phyloP scores from a whole-genome alignment of 2,113 vertebrate species.

The Odobenus rosmarus region DNA sequence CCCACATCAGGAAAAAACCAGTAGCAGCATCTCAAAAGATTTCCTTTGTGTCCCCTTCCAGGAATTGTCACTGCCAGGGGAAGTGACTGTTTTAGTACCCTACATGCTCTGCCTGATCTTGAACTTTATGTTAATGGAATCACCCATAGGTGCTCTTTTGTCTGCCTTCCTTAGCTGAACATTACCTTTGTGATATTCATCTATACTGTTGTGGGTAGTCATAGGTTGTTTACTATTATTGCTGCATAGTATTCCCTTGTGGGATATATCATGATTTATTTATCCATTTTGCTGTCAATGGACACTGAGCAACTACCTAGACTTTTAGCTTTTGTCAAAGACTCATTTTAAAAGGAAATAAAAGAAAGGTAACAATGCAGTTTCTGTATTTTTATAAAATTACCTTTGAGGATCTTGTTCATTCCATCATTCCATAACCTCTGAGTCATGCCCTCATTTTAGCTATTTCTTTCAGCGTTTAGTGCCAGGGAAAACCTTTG shows the following conservation, averaged over 20 bases:
- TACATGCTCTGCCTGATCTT: not conserved
- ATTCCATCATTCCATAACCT: not conserved
- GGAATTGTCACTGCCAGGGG: not conserved
- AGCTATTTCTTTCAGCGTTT: not conserved
- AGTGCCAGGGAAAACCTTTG: not conserved
- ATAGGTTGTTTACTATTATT: not conserved
- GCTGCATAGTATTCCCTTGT: not conserved
- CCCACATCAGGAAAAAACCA: not conserved
- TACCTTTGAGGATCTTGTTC: not conserved
- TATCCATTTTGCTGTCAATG: not conserved
- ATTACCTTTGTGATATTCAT: not conserved
- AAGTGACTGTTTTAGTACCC: not conserved
- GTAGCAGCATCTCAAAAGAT: not conserved
- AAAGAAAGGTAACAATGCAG: not conserved
- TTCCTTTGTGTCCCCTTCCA: not conserved
- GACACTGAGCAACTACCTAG: not conserved
- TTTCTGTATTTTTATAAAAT: not conserved
- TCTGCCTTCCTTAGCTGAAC: not conserved
- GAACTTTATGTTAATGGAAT: not conserved
- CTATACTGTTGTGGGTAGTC: not conserved
- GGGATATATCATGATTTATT: not conserved
- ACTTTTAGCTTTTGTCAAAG: constrained; percentile 14
- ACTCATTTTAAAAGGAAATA: constrained; percentile 9
- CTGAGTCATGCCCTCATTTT: not conserved
- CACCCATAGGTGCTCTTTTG: not conserved